Evolutionary conservation across 2,888 invertebrate species (phyloP).

Genomic region (Hedychridium roseum): DNA sequence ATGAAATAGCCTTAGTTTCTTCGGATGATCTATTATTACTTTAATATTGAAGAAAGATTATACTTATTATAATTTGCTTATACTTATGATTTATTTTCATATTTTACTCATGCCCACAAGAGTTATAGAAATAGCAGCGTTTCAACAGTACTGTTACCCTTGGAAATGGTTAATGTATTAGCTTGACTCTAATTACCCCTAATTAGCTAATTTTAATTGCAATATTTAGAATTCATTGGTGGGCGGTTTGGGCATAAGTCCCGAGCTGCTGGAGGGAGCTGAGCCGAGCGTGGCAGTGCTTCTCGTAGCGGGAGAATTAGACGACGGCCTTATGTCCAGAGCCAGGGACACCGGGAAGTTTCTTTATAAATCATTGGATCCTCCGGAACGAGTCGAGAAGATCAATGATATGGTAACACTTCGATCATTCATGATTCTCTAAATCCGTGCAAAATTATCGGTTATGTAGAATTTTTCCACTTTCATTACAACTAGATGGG

Average conservation of each 20-base stretch:
- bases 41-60: too few relatives aligned
- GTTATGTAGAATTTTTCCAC: background rate
- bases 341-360: conserved; percentile 88
- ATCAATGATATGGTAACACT: conserved; percentile 85
- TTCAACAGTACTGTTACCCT: too few relatives aligned
- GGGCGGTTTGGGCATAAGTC: conserved; percentile 61
- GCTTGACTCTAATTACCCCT: too few relatives aligned
- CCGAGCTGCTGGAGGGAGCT: conserved; percentile 60
- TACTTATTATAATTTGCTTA: too few relatives aligned
- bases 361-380: conserved; percentile 76
- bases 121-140: too few relatives aligned
- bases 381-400: conserved; percentile 75
- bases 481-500: conserved; percentile 68
- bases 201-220: background rate
- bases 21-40: too few relatives aligned
- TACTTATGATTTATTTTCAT: too few relatives aligned
- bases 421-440: background rate
- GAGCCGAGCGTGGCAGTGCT: conserved; percentile 57
- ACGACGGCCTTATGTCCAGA: conserved; percentile 85
- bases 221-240: conserved; percentile 58
- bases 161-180: too few relatives aligned
- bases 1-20: too few relatives aligned
- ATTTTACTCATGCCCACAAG: too few relatives aligned
- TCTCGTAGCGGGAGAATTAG: conserved; percentile 65
- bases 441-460: background rate